phyloP scores from a whole-genome alignment of 2,888 invertebrate species.

The Yponomeuta malinellus region DNA sequence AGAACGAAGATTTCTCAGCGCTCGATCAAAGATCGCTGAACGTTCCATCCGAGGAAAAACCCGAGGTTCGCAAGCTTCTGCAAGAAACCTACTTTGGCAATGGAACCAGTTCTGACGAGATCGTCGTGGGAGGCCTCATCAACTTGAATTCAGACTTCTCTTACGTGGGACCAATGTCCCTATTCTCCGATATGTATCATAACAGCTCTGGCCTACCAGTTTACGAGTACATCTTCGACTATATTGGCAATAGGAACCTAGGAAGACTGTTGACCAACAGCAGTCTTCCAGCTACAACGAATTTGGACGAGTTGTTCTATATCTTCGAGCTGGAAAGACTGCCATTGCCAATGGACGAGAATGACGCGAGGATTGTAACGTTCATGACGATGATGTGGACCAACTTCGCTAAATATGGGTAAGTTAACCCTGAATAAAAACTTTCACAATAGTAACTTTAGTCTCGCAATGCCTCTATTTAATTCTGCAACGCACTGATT shows the following conservation, averaged over 20 bases:
- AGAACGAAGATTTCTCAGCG: constrained; percentile 52
- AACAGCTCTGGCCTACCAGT: constrained; percentile 44
- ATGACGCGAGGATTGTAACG: constrained; percentile 59
- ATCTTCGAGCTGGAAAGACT: constrained; percentile 58
- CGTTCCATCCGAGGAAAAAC: constrained; percentile 38
- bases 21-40: constrained; percentile 47
- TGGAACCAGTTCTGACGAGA: constrained; percentile 44
- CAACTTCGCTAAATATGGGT: constrained; percentile 68
- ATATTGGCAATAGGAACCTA: constrained; percentile 57
- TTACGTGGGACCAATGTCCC: constrained; percentile 56
- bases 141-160: constrained; percentile 61
- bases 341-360: constrained; percentile 56
- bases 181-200: constrained; percentile 51
- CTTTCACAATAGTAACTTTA: too few relatives aligned
- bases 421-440: constrained; percentile 25
- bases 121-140: constrained; percentile 54
- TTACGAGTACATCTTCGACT: constrained; percentile 55
- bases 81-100: constrained; percentile 57
- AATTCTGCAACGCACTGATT: too few relatives aligned
- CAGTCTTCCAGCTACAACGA: constrained; percentile 50
- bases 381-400: constrained; percentile 72
- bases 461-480: too few relatives aligned
- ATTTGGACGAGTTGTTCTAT: constrained; percentile 59
- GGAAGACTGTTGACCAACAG: constrained; percentile 58
- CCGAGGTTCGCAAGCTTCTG: constrained; percentile 42